Conservation (phyloP, 92 coral and sea anemone species). For the Actinernus sp. region DNA sequence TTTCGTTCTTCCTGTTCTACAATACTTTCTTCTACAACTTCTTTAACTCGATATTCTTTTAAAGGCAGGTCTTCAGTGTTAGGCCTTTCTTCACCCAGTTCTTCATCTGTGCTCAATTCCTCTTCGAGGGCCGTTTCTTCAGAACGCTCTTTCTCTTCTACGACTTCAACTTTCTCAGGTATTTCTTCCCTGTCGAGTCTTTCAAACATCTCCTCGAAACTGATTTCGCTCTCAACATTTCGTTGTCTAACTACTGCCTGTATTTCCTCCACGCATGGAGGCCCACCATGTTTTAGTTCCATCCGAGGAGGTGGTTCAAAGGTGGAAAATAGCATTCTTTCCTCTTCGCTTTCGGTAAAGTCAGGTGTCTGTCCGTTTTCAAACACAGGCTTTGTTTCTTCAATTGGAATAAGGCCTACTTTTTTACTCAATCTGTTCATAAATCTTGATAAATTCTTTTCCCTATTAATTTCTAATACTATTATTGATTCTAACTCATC, state of each 20-base stretch:
- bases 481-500: conserved; percentile 15
- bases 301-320: conserved; percentile 5
- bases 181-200: conserved; percentile 5
- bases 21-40: not conserved
- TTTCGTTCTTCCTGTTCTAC: not conserved
- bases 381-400: not conserved
- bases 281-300: not conserved
- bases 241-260: conserved; percentile 10
- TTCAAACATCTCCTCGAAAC: conserved; percentile 27
- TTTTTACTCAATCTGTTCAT: conserved; percentile 19
- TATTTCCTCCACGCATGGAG: conserved; percentile 12
- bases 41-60: too few relatives aligned
- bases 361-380: conserved; percentile 9
- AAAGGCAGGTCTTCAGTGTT: not conserved
- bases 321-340: conserved; percentile 4
- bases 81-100: not conserved
- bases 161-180: not conserved
- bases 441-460: conserved; percentile 5
- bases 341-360: conserved; percentile 18
- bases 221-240: conserved; percentile 47
- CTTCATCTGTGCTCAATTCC: not conserved
- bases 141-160: conserved; percentile 1
- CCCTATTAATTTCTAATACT: conserved; percentile 20
- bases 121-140: conserved; percentile 1
- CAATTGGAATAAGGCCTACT: conserved; percentile 25